Evolutionary conservation across 2,797 vertebrate species (phyloP).

Genomic region (Poliocrania exsul): DNA sequence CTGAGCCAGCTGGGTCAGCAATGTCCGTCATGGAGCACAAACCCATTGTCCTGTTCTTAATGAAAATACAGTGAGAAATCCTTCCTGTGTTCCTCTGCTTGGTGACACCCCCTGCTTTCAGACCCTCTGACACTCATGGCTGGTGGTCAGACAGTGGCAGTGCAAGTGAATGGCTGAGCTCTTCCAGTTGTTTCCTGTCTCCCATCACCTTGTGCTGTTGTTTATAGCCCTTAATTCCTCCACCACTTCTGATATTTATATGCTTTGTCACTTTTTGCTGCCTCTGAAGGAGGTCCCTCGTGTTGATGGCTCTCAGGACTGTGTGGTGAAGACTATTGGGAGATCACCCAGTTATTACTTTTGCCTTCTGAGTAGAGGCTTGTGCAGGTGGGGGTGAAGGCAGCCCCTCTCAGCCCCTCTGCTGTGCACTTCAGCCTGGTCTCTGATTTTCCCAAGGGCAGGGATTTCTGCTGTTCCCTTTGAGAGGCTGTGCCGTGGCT

Average conservation of each 20-base stretch:
- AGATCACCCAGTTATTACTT: background rate
- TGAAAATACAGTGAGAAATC: background rate
- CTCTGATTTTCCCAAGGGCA: background rate
- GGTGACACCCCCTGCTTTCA: background rate
- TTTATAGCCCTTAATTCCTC: background rate
- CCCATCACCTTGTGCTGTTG: background rate
- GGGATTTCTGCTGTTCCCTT: background rate
- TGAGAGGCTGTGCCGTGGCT: background rate
- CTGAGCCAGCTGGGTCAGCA: background rate
- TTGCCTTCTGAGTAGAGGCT: background rate
- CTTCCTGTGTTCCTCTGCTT: background rate
- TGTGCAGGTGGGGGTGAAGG: background rate
- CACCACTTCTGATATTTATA: background rate
- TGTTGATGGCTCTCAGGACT: background rate
- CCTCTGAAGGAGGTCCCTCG: background rate
- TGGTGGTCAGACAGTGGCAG: accelerated
- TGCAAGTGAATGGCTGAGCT: background rate
- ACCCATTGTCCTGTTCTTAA: background rate
- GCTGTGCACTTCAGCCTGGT: background rate
- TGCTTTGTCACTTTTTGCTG: background rate
- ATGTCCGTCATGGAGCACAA: background rate
- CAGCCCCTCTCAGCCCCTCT: background rate
- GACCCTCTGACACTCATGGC: background rate
- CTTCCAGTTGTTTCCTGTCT: background rate
- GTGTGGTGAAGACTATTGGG: background rate